Conservation (phyloP, 1,140 invertebrate species). For the Diplogasteroides magnus region DNA sequence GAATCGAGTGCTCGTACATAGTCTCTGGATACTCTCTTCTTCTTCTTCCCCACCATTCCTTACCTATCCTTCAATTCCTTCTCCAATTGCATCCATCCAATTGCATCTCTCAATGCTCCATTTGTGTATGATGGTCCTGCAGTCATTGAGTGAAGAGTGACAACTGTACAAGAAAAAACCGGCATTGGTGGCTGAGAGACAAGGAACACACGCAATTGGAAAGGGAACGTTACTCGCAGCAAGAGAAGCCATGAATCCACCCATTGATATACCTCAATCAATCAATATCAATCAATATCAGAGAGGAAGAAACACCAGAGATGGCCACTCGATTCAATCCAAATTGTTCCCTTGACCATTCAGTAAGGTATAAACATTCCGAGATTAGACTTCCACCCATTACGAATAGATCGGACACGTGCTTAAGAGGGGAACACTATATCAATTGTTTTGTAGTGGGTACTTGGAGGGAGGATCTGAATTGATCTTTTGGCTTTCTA, state of each 20-base stretch:
- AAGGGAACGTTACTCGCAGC: neutral
- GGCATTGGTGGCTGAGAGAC: neutral
- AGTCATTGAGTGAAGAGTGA: slow-evolving; percentile 93
- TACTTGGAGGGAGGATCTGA: neutral
- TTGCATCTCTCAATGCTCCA: slow-evolving; percentile 61
- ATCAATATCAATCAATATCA: neutral
- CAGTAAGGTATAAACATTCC: neutral
- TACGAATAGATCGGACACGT: neutral
- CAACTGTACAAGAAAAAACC: no score
- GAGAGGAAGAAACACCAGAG: neutral
- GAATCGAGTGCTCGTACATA: neutral
- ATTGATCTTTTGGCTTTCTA: neutral
- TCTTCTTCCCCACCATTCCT: slow-evolving; percentile 17
- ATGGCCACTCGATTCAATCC: neutral
- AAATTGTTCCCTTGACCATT: neutral
- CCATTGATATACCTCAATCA: neutral
- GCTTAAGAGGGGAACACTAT: neutral
- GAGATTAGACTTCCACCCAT: neutral
- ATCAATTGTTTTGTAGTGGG: neutral
- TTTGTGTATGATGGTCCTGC: slow-evolving; percentile 89
- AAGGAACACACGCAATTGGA: neutral
- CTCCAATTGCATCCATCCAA: slow-evolving; percentile 41
- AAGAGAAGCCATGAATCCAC: neutral
- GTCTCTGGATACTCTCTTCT: slow-evolving; percentile 11
- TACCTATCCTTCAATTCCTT: no score